Base-by-base conservation (phyloP, 2,888 invertebrate species). In the Eupeodes luniger region DNA sequence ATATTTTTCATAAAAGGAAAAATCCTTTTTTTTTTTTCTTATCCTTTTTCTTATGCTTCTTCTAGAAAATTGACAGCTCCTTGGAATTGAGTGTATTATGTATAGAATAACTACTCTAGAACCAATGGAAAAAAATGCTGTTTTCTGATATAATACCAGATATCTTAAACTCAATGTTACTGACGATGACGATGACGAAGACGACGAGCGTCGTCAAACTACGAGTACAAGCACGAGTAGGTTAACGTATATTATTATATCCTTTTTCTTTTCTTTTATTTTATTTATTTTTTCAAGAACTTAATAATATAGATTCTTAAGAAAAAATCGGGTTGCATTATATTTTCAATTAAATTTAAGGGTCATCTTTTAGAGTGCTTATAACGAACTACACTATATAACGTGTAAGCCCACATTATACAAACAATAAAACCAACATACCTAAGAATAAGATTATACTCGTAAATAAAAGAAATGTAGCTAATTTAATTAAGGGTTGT, bases 321-420 rank as follows among this genome's bases (percentile, higher is more conserved):
- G 19, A 40, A 5, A 47, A 59, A 72, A 44, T 19, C 11, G 3
- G 44, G 47, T 14, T 81, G 55, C 77, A 81, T 81, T 77, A 77
- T 59, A 47, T 67, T 66, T 59, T 81, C 72, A 64, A 81, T 77
- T 81, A 81, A 81, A 77, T 77, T 62, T 53, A 55, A 85, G 81
- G 85, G 85, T 81, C 69, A 80, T 76, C 57, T 34, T 51, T 6
- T 47, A n/a, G 51, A 51, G 67, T 36, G 34, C 6, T 40, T 53
- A 19, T 53, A 16, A 1, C 12, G 47, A 47, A 3, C 4, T 47
- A 47, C 2, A 6, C 44, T 5, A 44, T 5, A 5, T 44, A 27
- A 27, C 3, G 5, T 40, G 40, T 40, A 40, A 40, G 27, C 40
- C 40, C 40, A 40, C 40, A 40, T 40, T 40, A 40, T 40, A 1